Evolutionary conservation across 2,888 invertebrate genomes (phyloP), one percentile per base, ranked within the genome.

Genomic region (Ernsta delagoae): DNA sequence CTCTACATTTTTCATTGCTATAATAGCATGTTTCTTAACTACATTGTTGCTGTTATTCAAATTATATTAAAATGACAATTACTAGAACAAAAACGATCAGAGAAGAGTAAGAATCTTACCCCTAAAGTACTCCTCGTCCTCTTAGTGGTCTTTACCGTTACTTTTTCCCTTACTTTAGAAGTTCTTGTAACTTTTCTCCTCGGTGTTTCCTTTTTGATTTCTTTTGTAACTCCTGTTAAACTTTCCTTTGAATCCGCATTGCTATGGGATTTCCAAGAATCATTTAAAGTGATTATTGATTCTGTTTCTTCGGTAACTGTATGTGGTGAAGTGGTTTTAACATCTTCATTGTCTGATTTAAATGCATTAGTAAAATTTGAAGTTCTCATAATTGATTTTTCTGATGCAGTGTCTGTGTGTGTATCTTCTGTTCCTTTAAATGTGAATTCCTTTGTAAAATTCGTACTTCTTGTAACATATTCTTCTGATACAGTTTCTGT

Each of bases 71-170:
- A n/a, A n/a, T n/a, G n/a, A n/a, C n/a, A n/a, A n/a, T n/a, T 7
- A 48, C n/a, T 7, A 12, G 3, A 16, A 50, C 16, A 34, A 56
- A 0, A 34, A 31, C 11, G 34, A 56, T 34, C 8, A 34, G 34
- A 4, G 12, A 39, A 31, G 11, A 68, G 24, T 50, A n/a, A 53
- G 34, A 71, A 59, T 59, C 83, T 82, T 77, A 84, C 85, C 68
- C 77, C 79, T 65, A 80, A 78, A 31, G 80, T 83, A 48, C 71
- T 77, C 50, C 78, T 75, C 54, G 74, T 81, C 24, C 56, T 34
- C 70, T 66, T 73, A 48, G 70, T 69, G 48, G 63, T n/a, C 39
- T 36, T 61, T n/a, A 34, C 56, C 4, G 41, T 43, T n/a, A 34
- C 24, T 24, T 24, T 45, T 56, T 67, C 24, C n/a, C n/a, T 67